These are phyloP conservation scores for Helicolenus hilgendorfi DNA, from an alignment of 2,797 vertebrate genomes.

Conservation along the genomic window DNA sequence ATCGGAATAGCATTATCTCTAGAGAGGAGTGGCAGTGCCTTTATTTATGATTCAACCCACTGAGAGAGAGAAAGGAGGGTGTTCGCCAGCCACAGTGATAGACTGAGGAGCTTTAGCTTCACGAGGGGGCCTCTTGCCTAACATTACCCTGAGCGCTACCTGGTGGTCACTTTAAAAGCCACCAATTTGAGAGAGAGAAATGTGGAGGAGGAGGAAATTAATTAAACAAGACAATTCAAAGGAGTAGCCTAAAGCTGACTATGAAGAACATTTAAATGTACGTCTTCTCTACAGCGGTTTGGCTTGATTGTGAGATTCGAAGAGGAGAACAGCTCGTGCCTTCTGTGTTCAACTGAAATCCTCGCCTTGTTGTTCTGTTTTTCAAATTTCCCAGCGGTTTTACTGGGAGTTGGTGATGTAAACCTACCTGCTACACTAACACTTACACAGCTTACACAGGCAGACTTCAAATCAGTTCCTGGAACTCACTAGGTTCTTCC, in stretches of 20 bases:
- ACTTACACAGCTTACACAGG: not conserved
- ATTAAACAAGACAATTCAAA: not conserved
- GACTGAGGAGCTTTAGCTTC: not conserved
- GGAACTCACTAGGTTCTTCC: not conserved
- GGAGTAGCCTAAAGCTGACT: not conserved
- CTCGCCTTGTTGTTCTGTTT: not conserved
- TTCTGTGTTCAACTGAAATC: not conserved
- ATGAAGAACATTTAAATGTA: not conserved
- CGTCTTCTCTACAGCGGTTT: not conserved
- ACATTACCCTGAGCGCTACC: not conserved
- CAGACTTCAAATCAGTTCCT: not conserved
- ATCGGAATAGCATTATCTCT: constrained; percentile 3
- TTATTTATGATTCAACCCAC: constrained; percentile 6
- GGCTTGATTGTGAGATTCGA: not conserved
- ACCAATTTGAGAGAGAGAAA: not conserved
- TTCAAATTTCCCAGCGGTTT: not conserved
- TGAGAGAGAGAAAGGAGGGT: not conserved
- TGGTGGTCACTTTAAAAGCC: not conserved
- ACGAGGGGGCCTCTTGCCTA: not conserved
- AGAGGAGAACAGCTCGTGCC: not conserved
- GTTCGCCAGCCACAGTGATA: not conserved
- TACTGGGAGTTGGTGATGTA: not conserved
- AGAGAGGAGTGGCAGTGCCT: not conserved
- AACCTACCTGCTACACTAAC: not conserved
- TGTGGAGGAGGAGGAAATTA: not conserved